phyloP scores from a whole-genome alignment of 2,113 vertebrate species.

The Ailurus styani region DNA sequence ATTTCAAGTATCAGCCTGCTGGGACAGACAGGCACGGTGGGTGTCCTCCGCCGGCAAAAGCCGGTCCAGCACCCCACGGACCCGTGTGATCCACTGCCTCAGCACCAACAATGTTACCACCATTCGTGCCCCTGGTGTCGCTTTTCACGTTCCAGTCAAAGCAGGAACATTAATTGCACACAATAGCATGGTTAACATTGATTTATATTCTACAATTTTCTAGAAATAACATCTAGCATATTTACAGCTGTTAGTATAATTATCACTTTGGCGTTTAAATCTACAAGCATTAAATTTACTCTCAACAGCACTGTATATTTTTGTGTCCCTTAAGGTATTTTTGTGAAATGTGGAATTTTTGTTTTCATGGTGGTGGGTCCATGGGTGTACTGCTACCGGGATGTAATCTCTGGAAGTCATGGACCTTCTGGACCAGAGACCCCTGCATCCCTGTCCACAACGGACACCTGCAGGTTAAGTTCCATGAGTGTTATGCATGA shows the following conservation, averaged over 20 bases:
- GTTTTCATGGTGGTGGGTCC: too few species aligned
- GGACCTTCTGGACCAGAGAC: not conserved
- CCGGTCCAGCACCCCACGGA: not conserved
- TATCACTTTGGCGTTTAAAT: not conserved
- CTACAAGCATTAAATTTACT: not conserved
- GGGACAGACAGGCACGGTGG: fast-evolving
- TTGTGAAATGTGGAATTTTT: not conserved
- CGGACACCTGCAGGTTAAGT: too few species aligned
- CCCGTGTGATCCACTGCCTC: too few species aligned
- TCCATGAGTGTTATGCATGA: too few species aligned
- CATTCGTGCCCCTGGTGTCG: too few species aligned
- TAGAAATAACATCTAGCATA: not conserved
- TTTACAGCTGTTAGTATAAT: not conserved
- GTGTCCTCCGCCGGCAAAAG: fast-evolving
- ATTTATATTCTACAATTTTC: too few species aligned
- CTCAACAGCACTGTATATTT: not conserved
- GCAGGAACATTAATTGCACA: too few species aligned
- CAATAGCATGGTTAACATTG: not conserved
- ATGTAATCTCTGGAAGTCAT: not conserved
- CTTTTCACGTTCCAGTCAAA: not conserved
- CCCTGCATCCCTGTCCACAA: too few species aligned
- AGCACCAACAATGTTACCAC: too few species aligned
- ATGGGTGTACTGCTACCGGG: not conserved
- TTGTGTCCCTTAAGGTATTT: not conserved
- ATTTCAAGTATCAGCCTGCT: not conserved